Evolutionary conservation across 2,113 vertebrate species (phyloP), one percentile per base, ranked within the genome.

Genomic region (Sialia sialis): DNA sequence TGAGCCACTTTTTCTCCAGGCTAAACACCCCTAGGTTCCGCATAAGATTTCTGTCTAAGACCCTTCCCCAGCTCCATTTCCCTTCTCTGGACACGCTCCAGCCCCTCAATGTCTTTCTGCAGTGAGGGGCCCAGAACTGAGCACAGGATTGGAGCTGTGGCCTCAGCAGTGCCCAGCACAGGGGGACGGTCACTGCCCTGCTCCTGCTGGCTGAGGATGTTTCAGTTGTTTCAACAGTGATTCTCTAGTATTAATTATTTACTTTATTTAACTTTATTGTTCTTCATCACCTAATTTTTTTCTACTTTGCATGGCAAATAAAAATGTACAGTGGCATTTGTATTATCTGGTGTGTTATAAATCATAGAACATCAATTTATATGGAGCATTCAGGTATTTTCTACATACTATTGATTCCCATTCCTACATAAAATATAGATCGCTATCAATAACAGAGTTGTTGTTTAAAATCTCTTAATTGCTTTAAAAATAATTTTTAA

Each of bases 81-180:
- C 32, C 23, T 55, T 66, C 46, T 25, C 26, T 66, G 41, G 34
- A 75, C 44, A 26, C 0, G 0, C 44, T 67, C 13, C 63, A 70
- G 39, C 32, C 27, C 20, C 32, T 72, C 58, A 13, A 2, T 58
- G 62, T 20, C 46, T 20, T 34, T 36, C 36, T 48, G 34, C 8
- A 39, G 3, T 9, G 87, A 72, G 34, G 20, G 10, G 9, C 9
- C 58, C 27, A 90, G 32, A 81, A 19, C 38, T 80, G 58, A 38
- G 0, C 48, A 48, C 14, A 43, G 41, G 0, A 23, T 12, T 67
- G 0, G 1, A 87, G 36, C 0, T 68, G 43, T 1, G 2, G 7
- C 43, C 34, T 93, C 21, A 59, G 0, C 34, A 59, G 34, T 10
- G 48, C 48, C 0, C 0, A 52, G 19, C 6, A 15, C 39, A 83